phyloP scores from a whole-genome alignment of 2,888 invertebrate species.

The Nomada ruficornis region DNA sequence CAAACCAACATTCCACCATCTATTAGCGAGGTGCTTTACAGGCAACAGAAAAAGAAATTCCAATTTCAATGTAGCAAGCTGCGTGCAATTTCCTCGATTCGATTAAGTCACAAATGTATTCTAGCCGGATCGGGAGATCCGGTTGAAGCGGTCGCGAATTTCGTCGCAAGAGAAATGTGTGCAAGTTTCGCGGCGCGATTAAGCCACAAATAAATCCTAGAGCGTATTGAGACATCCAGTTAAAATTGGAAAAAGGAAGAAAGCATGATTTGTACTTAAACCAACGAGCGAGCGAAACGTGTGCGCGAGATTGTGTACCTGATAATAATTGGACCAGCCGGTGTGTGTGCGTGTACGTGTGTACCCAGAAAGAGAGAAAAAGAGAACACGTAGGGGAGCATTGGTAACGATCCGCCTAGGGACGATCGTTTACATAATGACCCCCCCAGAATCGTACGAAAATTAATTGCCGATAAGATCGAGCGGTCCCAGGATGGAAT shows the following conservation, averaged over 20 bases:
- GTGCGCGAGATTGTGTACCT: conserved; percentile 34
- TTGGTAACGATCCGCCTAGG: conserved; percentile 72
- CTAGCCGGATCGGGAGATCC: conserved; percentile 17
- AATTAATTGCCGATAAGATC: conserved; percentile 78
- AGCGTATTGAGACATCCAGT: conserved; percentile 26
- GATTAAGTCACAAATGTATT: conserved; percentile 35
- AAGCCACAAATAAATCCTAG: conserved; percentile 43
- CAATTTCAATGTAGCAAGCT: conserved; percentile 14
- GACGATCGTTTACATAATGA: conserved; percentile 78
- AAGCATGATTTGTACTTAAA: background rate
- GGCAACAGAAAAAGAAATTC: conserved; percentile 1
- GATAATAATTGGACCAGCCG: conserved; percentile 42
- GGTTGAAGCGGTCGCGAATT: conserved; percentile 16
- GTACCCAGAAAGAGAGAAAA: background rate
- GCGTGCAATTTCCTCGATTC: conserved; percentile 12
- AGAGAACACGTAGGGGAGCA: conserved; percentile 46
- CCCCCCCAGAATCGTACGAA: conserved; percentile 71
- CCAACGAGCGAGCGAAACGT: background rate
- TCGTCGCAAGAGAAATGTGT: conserved; percentile 13
- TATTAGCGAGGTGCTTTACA: background rate
- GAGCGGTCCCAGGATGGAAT: conserved; percentile 69
- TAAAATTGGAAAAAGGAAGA: conserved; percentile 11
- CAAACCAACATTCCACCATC: background rate
- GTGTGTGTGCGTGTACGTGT: conserved; percentile 6
- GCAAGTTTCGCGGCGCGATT: background rate